Percentiles rank a stretch among this genome's conserved stretches.
Conservation (phyloP, 2,797 vertebrate genomes). For the Sarcophilus harrisii region DNA sequence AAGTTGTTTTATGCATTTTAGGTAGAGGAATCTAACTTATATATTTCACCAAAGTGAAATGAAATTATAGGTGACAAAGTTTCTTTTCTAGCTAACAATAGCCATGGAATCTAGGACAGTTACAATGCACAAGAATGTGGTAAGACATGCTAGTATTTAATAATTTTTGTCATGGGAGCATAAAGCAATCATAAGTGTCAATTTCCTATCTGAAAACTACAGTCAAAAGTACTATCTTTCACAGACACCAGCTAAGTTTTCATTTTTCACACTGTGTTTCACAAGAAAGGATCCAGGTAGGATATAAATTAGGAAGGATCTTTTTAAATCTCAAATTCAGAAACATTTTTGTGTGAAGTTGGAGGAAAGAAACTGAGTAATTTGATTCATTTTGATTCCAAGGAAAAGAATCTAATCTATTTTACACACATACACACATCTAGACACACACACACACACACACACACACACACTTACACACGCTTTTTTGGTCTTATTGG, state of each 20-base stretch:
- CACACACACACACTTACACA: no score
- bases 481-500: neutral
- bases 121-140: neutral
- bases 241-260: neutral
- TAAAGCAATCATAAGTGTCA: neutral
- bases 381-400: neutral
- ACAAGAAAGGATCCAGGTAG: neutral
- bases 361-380: neutral
- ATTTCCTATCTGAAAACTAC: neutral
- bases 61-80: neutral
- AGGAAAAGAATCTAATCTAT: neutral
- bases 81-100: neutral
- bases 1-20: neutral
- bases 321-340: conserved; percentile 1
- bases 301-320: neutral
- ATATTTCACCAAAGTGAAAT: neutral
- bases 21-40: neutral
- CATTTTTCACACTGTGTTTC: neutral
- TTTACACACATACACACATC: neutral
- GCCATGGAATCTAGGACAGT: neutral
- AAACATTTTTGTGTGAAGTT: neutral
- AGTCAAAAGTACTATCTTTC: neutral
- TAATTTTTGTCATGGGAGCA: neutral
- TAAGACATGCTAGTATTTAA: neutral
- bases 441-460: neutral